These are phyloP conservation scores for Drosophila gunungcola DNA, from an alignment of 1,140 invertebrate genomes.

Conservation along the genomic window DNA sequence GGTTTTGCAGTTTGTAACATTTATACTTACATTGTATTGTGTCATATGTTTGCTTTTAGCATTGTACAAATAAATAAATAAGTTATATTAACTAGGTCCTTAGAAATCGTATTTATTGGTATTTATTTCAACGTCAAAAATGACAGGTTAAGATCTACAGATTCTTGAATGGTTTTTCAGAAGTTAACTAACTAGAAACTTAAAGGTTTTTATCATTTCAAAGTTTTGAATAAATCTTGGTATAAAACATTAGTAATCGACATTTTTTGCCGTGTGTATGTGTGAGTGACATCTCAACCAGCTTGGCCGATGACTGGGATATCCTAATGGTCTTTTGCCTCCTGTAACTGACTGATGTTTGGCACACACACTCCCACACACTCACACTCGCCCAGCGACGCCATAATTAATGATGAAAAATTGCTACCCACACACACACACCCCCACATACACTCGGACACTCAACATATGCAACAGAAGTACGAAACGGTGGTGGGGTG, in stretches of 20 bases:
- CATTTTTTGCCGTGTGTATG: slow-evolving; percentile 30
- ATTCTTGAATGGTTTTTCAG: too few relatives aligned
- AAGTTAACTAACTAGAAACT: too few relatives aligned
- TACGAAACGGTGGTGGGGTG: neutral
- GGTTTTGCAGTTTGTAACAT: too few relatives aligned
- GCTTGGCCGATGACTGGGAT: slow-evolving; percentile 49
- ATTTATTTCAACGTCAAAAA: too few relatives aligned
- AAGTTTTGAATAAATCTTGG: neutral
- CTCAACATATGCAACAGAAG: slow-evolving; percentile 67
- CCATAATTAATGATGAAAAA: slow-evolving; percentile 83
- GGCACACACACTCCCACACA: slow-evolving; percentile 58
- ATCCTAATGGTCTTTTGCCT: slow-evolving; percentile 77
- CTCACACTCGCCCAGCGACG: slow-evolving; percentile 61
- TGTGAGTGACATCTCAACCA: slow-evolving; percentile 79
- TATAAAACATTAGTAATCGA: too few relatives aligned
- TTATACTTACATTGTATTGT: too few relatives aligned
- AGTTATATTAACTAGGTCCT: too few relatives aligned
- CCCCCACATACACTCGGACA: slow-evolving; percentile 43
- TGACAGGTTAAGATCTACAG: too few relatives aligned
- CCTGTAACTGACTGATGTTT: slow-evolving; percentile 80
- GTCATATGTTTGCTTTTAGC: too few relatives aligned
- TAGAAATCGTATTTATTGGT: too few relatives aligned
- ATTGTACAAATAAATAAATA: too few relatives aligned
- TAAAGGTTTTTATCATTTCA: too few relatives aligned
- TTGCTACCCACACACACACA: slow-evolving; percentile 68